Evolutionary conservation across 2,888 invertebrate species (phyloP).

Genomic region (Mesorhabditis belari): DNA sequence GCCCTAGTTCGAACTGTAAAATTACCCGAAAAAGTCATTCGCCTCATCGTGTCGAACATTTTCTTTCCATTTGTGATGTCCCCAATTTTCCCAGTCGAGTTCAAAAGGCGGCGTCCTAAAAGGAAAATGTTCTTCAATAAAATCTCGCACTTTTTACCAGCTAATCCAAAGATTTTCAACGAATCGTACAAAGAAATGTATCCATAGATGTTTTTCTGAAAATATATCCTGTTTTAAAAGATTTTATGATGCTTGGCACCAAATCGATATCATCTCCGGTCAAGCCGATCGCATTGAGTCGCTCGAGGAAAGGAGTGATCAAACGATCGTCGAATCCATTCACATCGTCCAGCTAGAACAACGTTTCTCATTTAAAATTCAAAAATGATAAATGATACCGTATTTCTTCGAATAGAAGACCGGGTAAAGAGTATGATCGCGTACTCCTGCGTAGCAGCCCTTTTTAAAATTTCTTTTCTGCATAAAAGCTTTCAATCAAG

Average conservation of each 20-base stretch:
- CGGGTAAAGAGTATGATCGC: no score
- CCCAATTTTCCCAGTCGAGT: no score
- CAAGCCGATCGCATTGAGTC: conserved; percentile 13
- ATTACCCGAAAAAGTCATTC: conserved; percentile 9
- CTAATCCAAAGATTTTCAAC: conserved; percentile 30
- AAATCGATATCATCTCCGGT: conserved; percentile 14
- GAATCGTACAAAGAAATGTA: conserved; percentile 12
- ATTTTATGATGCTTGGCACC: no score
- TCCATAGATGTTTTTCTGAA: conserved; percentile 9
- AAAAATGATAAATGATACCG: no score
- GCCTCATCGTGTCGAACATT: conserved; percentile 10
- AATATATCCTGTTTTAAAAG: background rate
- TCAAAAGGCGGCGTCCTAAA: no score
- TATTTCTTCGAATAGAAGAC: no score
- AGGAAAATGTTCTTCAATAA: background rate
- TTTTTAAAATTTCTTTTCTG: background rate
- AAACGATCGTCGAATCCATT: conserved; percentile 26
- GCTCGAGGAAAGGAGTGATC: conserved; percentile 20
- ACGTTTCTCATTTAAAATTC: conserved; percentile 1
- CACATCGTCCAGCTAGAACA: conserved; percentile 26
- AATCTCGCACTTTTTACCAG: no score
- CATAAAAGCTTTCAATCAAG: no score
- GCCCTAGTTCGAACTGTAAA: no score
- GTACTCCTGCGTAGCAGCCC: background rate
- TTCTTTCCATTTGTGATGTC: conserved; percentile 2